Evolutionary conservation across 1,140 invertebrate species (phyloP).

Genomic region (Zeugodacus cucurbitae): DNA sequence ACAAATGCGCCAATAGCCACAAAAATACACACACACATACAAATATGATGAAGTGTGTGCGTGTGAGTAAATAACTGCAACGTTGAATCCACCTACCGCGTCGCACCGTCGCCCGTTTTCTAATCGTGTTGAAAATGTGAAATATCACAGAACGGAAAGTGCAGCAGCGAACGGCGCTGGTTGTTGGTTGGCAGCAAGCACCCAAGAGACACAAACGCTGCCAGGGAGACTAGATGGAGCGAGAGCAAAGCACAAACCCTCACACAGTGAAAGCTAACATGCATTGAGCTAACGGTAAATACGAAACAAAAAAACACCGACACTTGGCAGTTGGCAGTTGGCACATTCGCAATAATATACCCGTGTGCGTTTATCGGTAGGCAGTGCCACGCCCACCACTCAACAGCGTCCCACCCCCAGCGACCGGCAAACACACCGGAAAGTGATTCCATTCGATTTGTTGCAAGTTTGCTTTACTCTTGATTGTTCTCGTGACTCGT

Average conservation of each 20-base stretch:
- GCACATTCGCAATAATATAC: background rate
- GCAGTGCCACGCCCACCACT: background rate
- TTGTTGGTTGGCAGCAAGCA: background rate
- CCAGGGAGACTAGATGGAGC: no score
- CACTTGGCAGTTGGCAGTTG: background rate
- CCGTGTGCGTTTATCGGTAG: background rate
- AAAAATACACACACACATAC: no score
- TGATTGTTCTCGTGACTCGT: background rate
- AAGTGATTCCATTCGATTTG: background rate
- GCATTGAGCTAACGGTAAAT: background rate
- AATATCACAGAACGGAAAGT: background rate
- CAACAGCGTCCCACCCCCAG: background rate
- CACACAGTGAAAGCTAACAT: background rate
- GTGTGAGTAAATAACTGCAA: background rate
- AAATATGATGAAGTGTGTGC: no score
- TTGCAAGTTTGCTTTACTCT: background rate
- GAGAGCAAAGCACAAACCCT: no score
- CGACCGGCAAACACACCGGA: background rate
- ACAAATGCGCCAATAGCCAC: background rate
- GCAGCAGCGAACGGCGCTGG: no score
- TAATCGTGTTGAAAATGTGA: constrained; percentile 11
- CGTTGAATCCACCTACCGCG: background rate
- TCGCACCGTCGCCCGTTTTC: background rate
- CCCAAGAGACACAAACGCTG: background rate
- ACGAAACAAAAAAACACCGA: background rate